These are phyloP conservation scores for Rhodeus uyekii DNA, from an alignment of 2,797 vertebrate species.

Conservation along the genomic window DNA sequence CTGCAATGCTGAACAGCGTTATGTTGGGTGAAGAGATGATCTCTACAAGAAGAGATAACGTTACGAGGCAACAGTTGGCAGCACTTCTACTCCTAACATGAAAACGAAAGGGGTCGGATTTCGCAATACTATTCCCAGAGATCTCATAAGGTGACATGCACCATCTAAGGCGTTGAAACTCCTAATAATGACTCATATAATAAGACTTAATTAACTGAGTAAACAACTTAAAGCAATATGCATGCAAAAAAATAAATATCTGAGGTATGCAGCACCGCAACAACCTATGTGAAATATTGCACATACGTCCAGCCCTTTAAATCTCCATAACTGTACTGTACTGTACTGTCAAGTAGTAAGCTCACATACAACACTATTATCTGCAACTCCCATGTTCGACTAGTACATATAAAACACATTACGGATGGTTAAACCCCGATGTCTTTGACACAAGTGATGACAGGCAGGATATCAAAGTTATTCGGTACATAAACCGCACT, in stretches of 20 bases:
- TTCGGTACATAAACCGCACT: neutral
- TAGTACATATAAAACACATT: neutral
- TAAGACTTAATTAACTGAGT: neutral
- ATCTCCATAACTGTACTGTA: neutral
- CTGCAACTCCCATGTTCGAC: neutral
- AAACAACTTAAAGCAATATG: neutral
- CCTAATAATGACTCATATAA: constrained; percentile 1
- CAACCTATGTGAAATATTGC: neutral
- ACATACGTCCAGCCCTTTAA: constrained; percentile 34
- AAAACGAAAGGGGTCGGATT: constrained; percentile 36
- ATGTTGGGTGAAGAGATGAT: constrained; percentile 23
- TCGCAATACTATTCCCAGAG: constrained; percentile 45
- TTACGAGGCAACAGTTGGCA: constrained; percentile 44
- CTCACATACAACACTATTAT: neutral
- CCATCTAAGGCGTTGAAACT: constrained; percentile 33
- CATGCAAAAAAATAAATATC: neutral
- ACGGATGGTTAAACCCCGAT: neutral
- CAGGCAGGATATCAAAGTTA: neutral
- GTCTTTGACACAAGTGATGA: neutral
- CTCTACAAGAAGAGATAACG: constrained; percentile 22
- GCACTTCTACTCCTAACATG: constrained; percentile 10
- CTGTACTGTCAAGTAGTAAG: neutral
- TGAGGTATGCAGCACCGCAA: neutral
- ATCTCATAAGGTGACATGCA: constrained; percentile 28
- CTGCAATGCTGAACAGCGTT: neutral